Evolutionary conservation across 2,113 vertebrate species (phyloP).

Genomic region (Spilogale gracilis): DNA sequence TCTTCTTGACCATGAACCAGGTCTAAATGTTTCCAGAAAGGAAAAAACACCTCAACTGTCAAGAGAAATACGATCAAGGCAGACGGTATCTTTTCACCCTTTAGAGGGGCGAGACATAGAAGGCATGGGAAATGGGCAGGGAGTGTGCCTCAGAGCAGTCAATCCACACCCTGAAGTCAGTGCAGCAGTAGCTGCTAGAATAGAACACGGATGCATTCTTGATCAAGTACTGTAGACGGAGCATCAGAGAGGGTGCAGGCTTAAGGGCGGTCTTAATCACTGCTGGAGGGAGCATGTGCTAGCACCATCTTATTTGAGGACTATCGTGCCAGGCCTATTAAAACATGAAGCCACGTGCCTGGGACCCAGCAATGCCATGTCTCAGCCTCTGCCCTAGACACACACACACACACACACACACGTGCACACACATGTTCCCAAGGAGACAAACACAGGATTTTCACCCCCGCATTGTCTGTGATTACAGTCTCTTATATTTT

Average conservation of each 20-base stretch:
- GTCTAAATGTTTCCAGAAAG: neutral
- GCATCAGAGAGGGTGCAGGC: neutral
- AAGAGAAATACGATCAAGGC: constrained; percentile 13
- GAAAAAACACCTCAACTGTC: neutral
- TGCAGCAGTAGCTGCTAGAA: neutral
- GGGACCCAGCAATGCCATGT: neutral
- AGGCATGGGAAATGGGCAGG: neutral
- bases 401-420: neutral
- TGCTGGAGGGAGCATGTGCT: neutral
- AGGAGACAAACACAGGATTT: neutral
- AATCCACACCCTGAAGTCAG: neutral
- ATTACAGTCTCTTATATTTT: neutral
- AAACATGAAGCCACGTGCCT: neutral
- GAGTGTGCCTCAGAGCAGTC: neutral
- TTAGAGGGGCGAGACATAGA: neutral
- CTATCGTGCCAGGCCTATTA: neutral
- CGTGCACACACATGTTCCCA: neutral
- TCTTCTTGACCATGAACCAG: neutral
- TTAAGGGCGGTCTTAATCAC: neutral
- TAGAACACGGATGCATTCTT: neutral
- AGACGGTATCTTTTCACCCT: neutral
- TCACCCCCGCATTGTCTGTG: neutral
- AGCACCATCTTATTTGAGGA: neutral
- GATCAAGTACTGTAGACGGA: neutral
- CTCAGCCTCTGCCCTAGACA: neutral